A percentile compares a stretch with the other conserved stretches of the same genome.
These are phyloP conservation scores for Diabrotica virgifera DNA, from an alignment of 1,140 invertebrate species.

Conservation along the genomic window DNA sequence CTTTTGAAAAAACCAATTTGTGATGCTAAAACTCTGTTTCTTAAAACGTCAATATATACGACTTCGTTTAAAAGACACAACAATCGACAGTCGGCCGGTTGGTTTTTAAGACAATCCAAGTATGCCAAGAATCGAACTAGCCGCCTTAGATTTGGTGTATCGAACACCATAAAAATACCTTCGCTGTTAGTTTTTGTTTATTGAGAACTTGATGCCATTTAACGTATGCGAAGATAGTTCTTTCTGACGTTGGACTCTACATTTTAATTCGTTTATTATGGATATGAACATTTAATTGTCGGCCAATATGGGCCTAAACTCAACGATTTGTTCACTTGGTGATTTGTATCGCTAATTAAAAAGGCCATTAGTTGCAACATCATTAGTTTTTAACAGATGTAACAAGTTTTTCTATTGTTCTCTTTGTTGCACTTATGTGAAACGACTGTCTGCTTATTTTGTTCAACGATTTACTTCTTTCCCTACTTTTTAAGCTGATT, in stretches of 20 bases:
- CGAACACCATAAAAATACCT: conserved; percentile 2
- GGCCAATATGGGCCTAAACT: too few relatives aligned
- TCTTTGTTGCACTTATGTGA: too few relatives aligned
- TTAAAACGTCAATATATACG: background rate
- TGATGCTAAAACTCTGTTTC: too few relatives aligned
- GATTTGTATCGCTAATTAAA: too few relatives aligned
- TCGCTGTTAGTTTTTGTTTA: background rate
- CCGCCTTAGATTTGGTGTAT: background rate
- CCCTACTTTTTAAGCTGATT: too few relatives aligned
- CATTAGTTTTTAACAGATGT: too few relatives aligned
- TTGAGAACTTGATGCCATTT: background rate
- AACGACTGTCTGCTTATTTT: too few relatives aligned
- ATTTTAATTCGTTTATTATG: conserved; percentile 1
- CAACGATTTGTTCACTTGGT: too few relatives aligned
- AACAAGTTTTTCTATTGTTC: too few relatives aligned
- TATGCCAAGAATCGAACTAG: background rate
- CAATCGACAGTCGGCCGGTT: background rate
- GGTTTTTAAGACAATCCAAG: background rate
- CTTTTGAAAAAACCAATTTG: too few relatives aligned
- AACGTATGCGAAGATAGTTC: background rate
- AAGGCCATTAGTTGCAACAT: too few relatives aligned
- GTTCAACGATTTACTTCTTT: too few relatives aligned
- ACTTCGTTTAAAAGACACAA: background rate
- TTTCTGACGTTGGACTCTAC: background rate
- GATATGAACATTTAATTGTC: background rate